Percentiles rank a stretch among this genome's conserved stretches.
These are phyloP conservation scores for Rhabdornis inornatus DNA, from an alignment of 2,113 vertebrate genomes.

Conservation along the genomic window DNA sequence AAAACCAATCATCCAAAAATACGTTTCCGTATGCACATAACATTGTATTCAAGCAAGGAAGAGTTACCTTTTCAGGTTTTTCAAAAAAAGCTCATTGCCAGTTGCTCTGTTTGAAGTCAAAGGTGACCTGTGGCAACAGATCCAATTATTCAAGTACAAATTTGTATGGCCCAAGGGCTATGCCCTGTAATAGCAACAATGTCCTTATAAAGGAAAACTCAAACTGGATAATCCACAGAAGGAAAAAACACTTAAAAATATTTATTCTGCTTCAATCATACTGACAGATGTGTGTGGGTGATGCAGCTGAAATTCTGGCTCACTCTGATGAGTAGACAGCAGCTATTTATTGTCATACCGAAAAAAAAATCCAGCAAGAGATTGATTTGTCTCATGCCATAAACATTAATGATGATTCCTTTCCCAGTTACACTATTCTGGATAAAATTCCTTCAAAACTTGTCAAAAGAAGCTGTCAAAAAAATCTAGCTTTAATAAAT, in stretches of 20 bases:
- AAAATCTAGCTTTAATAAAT: background rate
- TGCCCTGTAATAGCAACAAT: background rate
- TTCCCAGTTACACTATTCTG: background rate
- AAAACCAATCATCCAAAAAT: background rate
- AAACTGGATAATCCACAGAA: background rate
- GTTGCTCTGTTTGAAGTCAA: background rate
- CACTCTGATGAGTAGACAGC: background rate
- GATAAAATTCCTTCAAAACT: background rate
- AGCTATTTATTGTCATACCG: background rate
- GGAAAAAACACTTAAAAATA: slow-evolving; percentile 1
- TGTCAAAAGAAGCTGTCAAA: background rate
- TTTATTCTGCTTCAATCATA: background rate
- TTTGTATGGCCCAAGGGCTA: background rate
- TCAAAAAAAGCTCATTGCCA: background rate
- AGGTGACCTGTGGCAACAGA: background rate
- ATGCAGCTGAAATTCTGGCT: background rate
- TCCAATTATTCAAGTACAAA: background rate
- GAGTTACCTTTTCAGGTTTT: background rate
- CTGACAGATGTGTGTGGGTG: background rate
- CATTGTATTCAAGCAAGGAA: background rate
- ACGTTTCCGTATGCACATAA: background rate
- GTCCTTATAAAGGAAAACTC: background rate
- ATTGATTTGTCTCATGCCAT: background rate
- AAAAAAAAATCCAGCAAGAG: background rate
- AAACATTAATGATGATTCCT: background rate